Evolutionary conservation across 2,797 vertebrate genomes (phyloP).

Genomic region (Pseudochromis fuscus): DNA sequence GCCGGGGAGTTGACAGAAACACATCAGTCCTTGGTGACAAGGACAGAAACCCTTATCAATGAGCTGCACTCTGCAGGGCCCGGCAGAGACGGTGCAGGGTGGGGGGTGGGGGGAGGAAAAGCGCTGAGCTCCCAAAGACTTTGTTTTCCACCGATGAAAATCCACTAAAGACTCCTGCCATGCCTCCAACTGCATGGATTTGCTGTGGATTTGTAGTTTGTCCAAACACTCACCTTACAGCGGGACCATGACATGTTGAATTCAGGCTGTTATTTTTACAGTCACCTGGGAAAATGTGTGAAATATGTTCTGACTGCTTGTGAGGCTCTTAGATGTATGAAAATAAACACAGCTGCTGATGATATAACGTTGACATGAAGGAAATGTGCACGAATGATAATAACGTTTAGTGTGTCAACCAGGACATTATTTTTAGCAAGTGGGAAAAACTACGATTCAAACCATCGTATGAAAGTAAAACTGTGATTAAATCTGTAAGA

Average conservation of each 20-base stretch:
- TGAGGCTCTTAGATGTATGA: background rate
- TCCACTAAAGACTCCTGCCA: constrained; percentile 50
- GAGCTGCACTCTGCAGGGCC: constrained; percentile 65
- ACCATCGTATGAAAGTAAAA: background rate
- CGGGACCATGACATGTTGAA: constrained; percentile 20
- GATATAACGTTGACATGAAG: background rate
- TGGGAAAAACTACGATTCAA: too few species aligned
- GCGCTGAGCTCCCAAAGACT: constrained; percentile 44
- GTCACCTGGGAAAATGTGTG: constrained; percentile 7
- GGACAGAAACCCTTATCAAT: constrained; percentile 80
- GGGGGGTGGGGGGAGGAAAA: background rate
- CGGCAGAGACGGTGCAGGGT: constrained; percentile 22
- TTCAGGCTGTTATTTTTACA: background rate
- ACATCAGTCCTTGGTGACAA: constrained; percentile 82
- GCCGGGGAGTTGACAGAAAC: constrained; percentile 76
- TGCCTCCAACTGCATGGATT: constrained; percentile 50
- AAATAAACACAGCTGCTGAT: background rate
- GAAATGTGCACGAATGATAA: background rate
- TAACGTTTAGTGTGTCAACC: background rate
- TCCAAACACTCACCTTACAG: constrained; percentile 36
- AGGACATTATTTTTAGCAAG: background rate
- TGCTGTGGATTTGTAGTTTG: constrained; percentile 52
- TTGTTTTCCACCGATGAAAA: constrained; percentile 66
- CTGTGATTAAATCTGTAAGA: too few species aligned
- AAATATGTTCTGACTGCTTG: background rate